A percentile compares a stretch with the other conserved stretches of the same genome.
These are phyloP conservation scores for Pristionchus maxplancki DNA, from an alignment of 2,888 invertebrate genomes.

Conservation along the genomic window DNA sequence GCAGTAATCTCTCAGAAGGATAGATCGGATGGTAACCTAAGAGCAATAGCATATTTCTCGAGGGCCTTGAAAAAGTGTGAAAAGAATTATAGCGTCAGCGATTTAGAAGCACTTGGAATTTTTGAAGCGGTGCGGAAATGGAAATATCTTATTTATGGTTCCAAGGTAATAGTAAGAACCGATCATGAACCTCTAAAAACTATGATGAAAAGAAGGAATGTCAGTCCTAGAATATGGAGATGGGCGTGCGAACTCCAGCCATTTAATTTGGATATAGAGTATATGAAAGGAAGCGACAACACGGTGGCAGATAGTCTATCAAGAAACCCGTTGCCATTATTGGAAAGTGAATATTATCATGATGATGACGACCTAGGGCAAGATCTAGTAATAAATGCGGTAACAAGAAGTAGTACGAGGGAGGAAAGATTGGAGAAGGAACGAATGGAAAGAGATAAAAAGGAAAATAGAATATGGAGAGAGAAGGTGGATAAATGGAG, in stretches of 20 bases:
- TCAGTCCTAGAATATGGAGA: not conserved
- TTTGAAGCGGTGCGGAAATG: not conserved
- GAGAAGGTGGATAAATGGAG: no score
- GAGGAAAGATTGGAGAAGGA: not conserved
- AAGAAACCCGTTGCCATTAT: not conserved
- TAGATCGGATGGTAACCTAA: not conserved
- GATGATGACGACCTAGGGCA: no score
- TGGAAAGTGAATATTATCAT: no score
- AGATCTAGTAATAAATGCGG: not conserved
- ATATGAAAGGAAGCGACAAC: not conserved
- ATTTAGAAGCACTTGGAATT: not conserved
- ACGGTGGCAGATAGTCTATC: conserved; percentile 1
- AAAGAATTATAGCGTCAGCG: not conserved
- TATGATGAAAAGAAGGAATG: not conserved
- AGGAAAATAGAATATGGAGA: no score
- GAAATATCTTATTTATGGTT: not conserved
- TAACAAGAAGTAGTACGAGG: not conserved
- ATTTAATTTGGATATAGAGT: not conserved
- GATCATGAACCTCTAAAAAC: not conserved
- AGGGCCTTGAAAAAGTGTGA: not conserved
- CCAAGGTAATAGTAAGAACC: not conserved
- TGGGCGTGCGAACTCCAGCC: not conserved
- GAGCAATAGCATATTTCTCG: not conserved
- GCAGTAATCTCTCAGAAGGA: not conserved
- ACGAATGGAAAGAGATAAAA: no score